A percentile compares a stretch with the other conserved stretches of the same genome.
Conservation (phyloP, 2,888 invertebrate genomes). For the Morpho deidamia region DNA sequence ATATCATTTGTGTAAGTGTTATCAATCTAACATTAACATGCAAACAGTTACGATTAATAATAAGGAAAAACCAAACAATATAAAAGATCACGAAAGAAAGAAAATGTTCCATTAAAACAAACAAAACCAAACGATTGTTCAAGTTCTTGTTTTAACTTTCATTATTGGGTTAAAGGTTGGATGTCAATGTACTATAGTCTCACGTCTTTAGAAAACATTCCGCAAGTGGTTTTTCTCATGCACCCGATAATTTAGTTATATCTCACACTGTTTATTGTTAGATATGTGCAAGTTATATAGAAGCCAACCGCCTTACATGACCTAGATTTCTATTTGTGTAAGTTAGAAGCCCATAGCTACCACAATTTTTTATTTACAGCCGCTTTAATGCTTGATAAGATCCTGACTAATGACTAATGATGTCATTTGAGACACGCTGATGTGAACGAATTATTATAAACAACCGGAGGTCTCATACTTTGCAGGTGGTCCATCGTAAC, state of each 20-base stretch:
- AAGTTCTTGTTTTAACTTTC: neutral
- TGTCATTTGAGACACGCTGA: too few species aligned
- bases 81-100: neutral
- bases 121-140: neutral
- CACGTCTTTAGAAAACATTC: slow-evolving; percentile 1
- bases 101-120: neutral
- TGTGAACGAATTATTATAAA: too few species aligned
- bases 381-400: too few species aligned
- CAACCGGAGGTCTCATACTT: too few species aligned
- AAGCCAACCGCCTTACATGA: neutral
- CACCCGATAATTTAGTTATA: slow-evolving; percentile 6
- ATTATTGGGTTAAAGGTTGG: neutral
- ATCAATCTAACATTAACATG: neutral
- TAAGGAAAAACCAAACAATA: too few species aligned
- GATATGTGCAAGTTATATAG: neutral
- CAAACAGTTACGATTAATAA: too few species aligned
- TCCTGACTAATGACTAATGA: too few species aligned
- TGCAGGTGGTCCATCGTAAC: too few species aligned
- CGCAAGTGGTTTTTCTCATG: slow-evolving; percentile 6
- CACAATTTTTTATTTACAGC: too few species aligned
- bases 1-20: too few species aligned
- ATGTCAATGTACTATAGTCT: slow-evolving; percentile 2
- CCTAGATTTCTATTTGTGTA: too few species aligned
- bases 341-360: too few species aligned
- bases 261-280: neutral